Percentiles rank a stretch among this genome's conserved stretches.
Evolutionary conservation across 2,888 invertebrate species (phyloP).

Genomic region (Drosophila gaucha): DNA sequence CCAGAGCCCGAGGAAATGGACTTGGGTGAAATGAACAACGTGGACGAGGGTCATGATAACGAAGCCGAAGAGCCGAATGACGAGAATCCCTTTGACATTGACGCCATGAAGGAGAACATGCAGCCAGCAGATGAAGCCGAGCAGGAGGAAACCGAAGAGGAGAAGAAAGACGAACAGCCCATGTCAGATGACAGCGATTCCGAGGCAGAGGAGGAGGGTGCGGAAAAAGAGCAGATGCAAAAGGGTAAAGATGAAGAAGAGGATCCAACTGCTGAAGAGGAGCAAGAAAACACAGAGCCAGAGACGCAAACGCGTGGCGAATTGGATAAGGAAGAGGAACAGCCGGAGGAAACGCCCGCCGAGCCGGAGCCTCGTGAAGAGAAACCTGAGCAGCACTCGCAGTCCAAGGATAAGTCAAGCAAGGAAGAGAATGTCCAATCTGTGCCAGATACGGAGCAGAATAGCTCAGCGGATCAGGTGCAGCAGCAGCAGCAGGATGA

Average conservation of each 20-base stretch:
- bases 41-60: conserved; percentile 90
- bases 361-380: conserved; percentile 84
- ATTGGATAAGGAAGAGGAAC: conserved; percentile 61
- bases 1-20: conserved; percentile 95
- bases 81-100: conserved; percentile 94
- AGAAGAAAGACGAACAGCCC: conserved; percentile 86
- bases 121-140: conserved; percentile 81
- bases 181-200: conserved; percentile 86
- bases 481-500: conserved; percentile 84
- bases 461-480: conserved; percentile 83
- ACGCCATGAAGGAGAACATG: conserved; percentile 89
- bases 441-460: conserved; percentile 80
- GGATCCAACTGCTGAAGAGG: conserved; percentile 86
- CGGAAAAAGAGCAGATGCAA: conserved; percentile 66
- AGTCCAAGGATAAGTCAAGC: conserved; percentile 83
- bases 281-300: conserved; percentile 82
- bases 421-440: conserved; percentile 84
- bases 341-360: conserved; percentile 87
- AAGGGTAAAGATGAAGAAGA: conserved; percentile 82
- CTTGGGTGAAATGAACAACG: conserved; percentile 93
- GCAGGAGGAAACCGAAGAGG: conserved; percentile 85
- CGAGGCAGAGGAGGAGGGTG: conserved; percentile 82
- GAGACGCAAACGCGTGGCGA: conserved; percentile 85
- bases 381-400: conserved; percentile 81
- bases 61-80: conserved; percentile 86